Evolutionary conservation across 2,797 vertebrate genomes (phyloP), one percentile per base, ranked within the genome.

Genomic region (Lacerta viridis): DNA sequence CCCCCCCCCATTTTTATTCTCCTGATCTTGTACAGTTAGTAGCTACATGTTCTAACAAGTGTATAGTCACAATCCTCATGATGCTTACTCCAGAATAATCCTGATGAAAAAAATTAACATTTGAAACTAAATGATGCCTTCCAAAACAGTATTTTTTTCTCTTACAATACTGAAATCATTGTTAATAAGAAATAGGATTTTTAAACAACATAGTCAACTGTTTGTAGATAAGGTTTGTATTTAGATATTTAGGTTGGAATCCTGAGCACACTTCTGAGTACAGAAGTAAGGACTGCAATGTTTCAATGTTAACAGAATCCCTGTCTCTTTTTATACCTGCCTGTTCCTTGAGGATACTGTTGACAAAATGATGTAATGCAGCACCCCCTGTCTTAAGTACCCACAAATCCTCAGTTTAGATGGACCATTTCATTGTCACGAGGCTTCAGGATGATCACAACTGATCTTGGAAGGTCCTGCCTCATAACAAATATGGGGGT

Each of bases 11-110:
- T 94, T 96, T 96, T 96, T 78, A 23, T 94, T 91, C 89, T 92
- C 94, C 96, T 96, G 96, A 96, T 97, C 96, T 94, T 95, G 94
- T 87, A 90, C 92, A 96, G 96, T 95, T 96, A 96, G 95, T 96
- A 94, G 88, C 92, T 93, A 91, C 87, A 89, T 87, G 87, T 90
- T 90, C 93, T 93, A 88, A 80, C 89, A 95, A 88, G 93, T 20
- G 29, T 82, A 61, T 29, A 43, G 27, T 27, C 5, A 77, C 27
- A 66, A 64, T 36, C 15, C 50, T 75, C 29, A 75, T 17, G 68
- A 33, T 50, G 71, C 39, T 83, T 83, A 55, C 17, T 41, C 33
- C 23, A 78, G 27, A 83, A 77, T 29, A 55, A 83, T 68, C 41
- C 9, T 20, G 10, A 55, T 83, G 7, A 68, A 59, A 55, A 18